Conservation (phyloP, 2,888 invertebrate genomes). For the Nysson spinosus region DNA sequence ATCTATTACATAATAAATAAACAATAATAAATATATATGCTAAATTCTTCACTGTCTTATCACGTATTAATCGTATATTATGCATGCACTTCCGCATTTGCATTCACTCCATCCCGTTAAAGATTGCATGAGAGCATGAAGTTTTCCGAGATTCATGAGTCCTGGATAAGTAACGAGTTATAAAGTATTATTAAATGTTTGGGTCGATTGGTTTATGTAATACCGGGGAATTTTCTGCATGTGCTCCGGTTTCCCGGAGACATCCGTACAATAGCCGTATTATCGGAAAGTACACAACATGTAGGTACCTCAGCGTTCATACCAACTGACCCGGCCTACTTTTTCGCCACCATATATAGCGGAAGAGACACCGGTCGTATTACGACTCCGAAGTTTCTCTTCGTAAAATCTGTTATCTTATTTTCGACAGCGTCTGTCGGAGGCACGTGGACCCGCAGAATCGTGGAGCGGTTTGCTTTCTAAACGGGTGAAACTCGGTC, state of each 20-base stretch:
- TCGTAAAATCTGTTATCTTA: constrained; percentile 60
- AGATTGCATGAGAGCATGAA: too few relatives aligned
- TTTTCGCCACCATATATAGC: constrained; percentile 67
- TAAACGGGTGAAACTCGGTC: constrained; percentile 57
- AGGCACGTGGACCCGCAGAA: constrained; percentile 48
- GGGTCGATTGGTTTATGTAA: neutral
- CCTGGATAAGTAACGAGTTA: too few relatives aligned
- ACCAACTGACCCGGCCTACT: constrained; percentile 67
- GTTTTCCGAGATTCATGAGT: too few relatives aligned
- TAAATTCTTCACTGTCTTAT: too few relatives aligned
- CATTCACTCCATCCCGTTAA: too few relatives aligned
- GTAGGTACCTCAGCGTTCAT: constrained; percentile 39
- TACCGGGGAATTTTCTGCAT: constrained; percentile 1
- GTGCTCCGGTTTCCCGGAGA: constrained; percentile 3
- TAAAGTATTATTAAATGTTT: too few relatives aligned
- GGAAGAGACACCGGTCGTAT: constrained; percentile 46
- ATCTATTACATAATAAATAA: too few relatives aligned
- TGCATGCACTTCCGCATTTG: too few relatives aligned
- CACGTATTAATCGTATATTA: too few relatives aligned
- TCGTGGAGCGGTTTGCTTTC: constrained; percentile 66
- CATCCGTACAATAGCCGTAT: constrained; percentile 25
- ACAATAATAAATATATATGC: too few relatives aligned
- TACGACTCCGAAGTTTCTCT: constrained; percentile 62
- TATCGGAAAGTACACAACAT: constrained; percentile 48
- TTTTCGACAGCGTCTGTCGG: constrained; percentile 37